Evolutionary conservation across 2,113 vertebrate genomes (phyloP), one percentile per base, ranked within the genome.

Genomic region (Parus major): DNA sequence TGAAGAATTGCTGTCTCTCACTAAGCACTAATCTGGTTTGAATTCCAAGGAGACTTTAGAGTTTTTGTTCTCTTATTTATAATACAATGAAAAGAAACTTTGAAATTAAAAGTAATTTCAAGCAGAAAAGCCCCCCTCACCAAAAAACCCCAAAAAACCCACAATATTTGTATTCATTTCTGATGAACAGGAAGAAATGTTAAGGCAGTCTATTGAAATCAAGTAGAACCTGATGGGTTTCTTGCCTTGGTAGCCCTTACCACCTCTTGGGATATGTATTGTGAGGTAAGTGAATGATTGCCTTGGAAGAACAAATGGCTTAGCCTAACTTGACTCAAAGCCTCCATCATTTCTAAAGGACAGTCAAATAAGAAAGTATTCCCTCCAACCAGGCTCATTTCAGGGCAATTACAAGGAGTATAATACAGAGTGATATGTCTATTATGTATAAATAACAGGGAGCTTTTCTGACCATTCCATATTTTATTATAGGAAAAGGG

Each of bases 71-170:
- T 35, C 15, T 49, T 49, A 44, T n/a, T 88, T 68, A 22, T 47
- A 73, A 90, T 28, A 42, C 1, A 47, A 23, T 63, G 12, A 63
- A 88, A 90, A 1, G 9, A 66, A 92, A 59, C 11, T 41, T 57
- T 46, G 28, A 78, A 87, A 87, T 66, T 19, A 61, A 22, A 77
- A 68, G n/a, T 46, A 0, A 49, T 59, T 46, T 64, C 41, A 50
- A 70, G 46, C 4, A 69, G 24, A 11, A 68, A 7, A 4, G 1
- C 13, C 12, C 10, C 1, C 12, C 20, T 3, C 2, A 7, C 15
- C 8, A 18, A 15, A 49, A 28, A 53, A 64, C 27, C 31, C 5
- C 12, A 17, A 15, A 5, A 19, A 21, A 42, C 7, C 17, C 10
- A 44, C 5, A 75, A 36, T 15, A 73, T 36, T 46, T 53, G 4